Evolutionary conservation across 2,888 invertebrate species (phyloP).

Genomic region (Strigamia crassipes): DNA sequence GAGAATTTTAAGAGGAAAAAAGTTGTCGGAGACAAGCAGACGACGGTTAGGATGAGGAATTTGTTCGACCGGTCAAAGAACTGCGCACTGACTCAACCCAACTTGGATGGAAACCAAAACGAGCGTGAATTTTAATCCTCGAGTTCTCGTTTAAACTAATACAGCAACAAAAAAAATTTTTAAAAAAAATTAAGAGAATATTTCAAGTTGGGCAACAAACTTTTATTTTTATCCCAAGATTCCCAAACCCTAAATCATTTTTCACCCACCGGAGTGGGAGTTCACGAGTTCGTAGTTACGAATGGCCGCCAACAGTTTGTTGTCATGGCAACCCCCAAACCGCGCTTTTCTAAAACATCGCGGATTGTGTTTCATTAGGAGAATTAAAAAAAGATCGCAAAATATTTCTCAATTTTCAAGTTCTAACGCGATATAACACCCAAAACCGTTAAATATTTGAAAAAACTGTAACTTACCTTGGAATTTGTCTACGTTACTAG

Average conservation of each 20-base stretch:
- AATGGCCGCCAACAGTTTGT: slow-evolving; percentile 3
- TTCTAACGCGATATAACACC: no score
- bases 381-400: no score
- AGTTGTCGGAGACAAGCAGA: slow-evolving; percentile 23
- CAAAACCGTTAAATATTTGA: no score
- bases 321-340: neutral
- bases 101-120: slow-evolving; percentile 15
- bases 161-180: no score
- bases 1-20: neutral
- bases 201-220: neutral
- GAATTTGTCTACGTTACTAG: slow-evolving; percentile 72
- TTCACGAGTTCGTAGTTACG: neutral
- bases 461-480: slow-evolving; percentile 75
- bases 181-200: neutral
- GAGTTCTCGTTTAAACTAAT: no score
- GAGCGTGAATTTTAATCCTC: neutral
- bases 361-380: neutral
- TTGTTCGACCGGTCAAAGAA: slow-evolving; percentile 8
- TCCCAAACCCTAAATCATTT: neutral
- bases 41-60: neutral
- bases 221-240: neutral
- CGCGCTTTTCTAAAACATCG: neutral
- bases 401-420: no score
- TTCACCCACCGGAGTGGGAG: neutral
- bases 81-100: slow-evolving; percentile 6